Evolutionary conservation across 2,113 vertebrate species (phyloP).

Genomic region (Bos javanicus): DNA sequence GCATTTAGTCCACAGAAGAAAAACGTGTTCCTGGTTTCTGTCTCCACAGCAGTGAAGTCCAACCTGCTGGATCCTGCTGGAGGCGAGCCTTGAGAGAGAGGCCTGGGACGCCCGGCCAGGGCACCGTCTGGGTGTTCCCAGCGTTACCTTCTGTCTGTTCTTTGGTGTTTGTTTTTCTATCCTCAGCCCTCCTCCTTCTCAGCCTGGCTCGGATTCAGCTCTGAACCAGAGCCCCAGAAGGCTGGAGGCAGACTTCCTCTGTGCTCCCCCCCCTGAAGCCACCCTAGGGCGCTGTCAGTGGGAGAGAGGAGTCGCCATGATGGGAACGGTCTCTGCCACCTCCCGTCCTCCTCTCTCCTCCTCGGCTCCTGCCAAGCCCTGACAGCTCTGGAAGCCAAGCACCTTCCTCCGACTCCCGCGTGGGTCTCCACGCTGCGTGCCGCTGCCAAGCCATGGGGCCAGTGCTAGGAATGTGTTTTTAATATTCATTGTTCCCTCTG

Average conservation of each 20-base stretch:
- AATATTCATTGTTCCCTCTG: constrained; percentile 83
- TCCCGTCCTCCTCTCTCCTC: neutral
- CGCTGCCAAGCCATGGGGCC: constrained; percentile 70
- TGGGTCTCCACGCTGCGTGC: constrained; percentile 55
- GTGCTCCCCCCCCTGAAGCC: constrained; percentile 45
- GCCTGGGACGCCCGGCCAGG: neutral
- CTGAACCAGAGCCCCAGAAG: constrained; percentile 56
- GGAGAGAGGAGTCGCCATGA: constrained; percentile 7
- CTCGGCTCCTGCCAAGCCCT: constrained; percentile 55
- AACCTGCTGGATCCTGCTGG: neutral
- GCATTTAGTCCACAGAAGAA: neutral
- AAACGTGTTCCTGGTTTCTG: neutral
- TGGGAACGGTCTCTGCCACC: neutral
- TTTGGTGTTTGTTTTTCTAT: constrained; percentile 20
- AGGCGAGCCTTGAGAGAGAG: neutral
- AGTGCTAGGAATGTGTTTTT: constrained; percentile 80
- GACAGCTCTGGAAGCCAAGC: constrained; percentile 46
- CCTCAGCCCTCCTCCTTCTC: constrained; percentile 40
- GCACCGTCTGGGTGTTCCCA: constrained; percentile 39
- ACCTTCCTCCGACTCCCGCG: constrained; percentile 40
- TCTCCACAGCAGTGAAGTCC: neutral
- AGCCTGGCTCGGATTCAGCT: constrained; percentile 38
- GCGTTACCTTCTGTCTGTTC: constrained; percentile 44
- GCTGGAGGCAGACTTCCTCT: constrained; percentile 58
- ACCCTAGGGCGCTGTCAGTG: neutral